Conservation (phyloP, 2,888 invertebrate species). For the Cepaea hortensis region DNA sequence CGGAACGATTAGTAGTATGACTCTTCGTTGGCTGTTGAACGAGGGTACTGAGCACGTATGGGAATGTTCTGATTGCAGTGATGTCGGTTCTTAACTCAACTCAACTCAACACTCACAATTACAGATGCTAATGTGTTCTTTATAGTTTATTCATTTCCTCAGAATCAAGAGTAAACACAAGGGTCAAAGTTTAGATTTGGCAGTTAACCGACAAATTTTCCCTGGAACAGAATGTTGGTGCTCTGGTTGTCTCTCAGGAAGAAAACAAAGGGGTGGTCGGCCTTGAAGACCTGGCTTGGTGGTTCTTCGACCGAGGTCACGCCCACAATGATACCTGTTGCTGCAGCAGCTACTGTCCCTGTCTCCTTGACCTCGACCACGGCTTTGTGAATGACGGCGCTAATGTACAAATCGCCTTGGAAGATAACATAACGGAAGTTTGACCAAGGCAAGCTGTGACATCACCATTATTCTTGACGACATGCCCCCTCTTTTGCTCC, state of each 20-base stretch:
- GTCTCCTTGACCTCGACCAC: constrained; percentile 29
- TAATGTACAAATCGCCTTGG: constrained; percentile 1
- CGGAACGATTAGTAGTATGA: too few relatives aligned
- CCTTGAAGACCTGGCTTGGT: background rate
- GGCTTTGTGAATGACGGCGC: constrained; percentile 18
- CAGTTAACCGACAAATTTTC: background rate
- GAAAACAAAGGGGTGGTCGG: constrained; percentile 27
- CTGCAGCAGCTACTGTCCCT: constrained; percentile 30
- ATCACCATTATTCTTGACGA: background rate
- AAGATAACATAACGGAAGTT: background rate
- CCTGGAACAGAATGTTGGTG: background rate
- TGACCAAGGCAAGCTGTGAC: background rate
- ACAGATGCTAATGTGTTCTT: too few relatives aligned
- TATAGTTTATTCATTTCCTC: too few relatives aligned
- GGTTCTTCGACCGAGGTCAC: background rate
- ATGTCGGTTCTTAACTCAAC: too few relatives aligned
- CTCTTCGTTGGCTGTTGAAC: too few relatives aligned
- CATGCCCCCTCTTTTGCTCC: background rate
- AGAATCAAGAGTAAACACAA: too few relatives aligned
- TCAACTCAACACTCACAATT: too few relatives aligned
- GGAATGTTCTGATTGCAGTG: too few relatives aligned
- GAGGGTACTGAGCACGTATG: too few relatives aligned
- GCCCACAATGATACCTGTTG: background rate
- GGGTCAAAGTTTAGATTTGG: background rate
- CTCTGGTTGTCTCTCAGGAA: constrained; percentile 26